Conservation (phyloP, 2,888 invertebrate genomes). For the Gastracanthus pulcherrimus region DNA sequence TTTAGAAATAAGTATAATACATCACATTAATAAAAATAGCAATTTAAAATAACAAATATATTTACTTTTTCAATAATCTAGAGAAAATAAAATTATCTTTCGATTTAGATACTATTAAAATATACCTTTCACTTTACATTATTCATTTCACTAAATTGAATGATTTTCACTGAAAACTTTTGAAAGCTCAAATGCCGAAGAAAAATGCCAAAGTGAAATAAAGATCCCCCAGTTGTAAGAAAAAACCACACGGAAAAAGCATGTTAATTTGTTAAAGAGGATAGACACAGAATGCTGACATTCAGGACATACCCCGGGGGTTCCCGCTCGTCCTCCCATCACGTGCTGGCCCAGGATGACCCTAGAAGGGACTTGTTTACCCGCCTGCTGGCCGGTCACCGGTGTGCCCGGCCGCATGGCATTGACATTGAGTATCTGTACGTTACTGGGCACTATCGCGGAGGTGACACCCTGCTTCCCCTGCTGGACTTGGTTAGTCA, state of each 20-base stretch:
- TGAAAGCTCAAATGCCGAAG: too few relatives aligned
- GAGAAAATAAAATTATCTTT: too few relatives aligned
- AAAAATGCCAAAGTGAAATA: background rate
- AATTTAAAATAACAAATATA: too few relatives aligned
- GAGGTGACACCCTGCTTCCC: slow-evolving; percentile 71
- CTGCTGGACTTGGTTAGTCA: slow-evolving; percentile 64
- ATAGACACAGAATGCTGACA: background rate
- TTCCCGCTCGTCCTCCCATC: slow-evolving; percentile 88
- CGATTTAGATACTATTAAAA: too few relatives aligned
- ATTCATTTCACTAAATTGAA: too few relatives aligned
- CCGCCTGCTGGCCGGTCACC: slow-evolving; percentile 85
- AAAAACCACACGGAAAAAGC: background rate
- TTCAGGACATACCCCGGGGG: slow-evolving; percentile 84
- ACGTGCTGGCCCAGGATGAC: slow-evolving; percentile 92
- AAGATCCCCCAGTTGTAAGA: background rate
- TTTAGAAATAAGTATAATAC: too few relatives aligned
- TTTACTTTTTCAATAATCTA: too few relatives aligned
- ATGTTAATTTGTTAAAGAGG: background rate
- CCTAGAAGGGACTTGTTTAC: slow-evolving; percentile 83
- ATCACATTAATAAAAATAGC: too few relatives aligned
- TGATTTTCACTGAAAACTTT: too few relatives aligned
- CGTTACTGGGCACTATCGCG: slow-evolving; percentile 84
- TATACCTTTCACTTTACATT: too few relatives aligned
- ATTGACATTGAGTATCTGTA: slow-evolving; percentile 89
- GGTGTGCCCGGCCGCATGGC: slow-evolving; percentile 86